Base-by-base conservation (phyloP, 23 tunicate genomes). In the Styela clava region DNA sequence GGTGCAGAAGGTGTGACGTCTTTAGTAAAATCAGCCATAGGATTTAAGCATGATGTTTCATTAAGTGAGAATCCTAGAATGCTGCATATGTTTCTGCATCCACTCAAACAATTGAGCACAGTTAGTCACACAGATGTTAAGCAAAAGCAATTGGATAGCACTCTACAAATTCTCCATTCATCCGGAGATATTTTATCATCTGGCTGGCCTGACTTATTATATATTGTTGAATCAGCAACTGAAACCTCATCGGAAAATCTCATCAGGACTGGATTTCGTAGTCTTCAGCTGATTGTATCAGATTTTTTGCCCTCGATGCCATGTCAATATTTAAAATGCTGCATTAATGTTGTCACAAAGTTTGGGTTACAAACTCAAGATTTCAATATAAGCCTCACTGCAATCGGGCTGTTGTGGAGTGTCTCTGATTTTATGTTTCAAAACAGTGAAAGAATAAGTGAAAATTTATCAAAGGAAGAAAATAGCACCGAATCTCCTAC, bases 381-480 rank as follows among this genome's bases (percentile, higher is more conserved):
- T 86, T 89, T 95, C 65, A 95, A 95, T 69, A 90, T 95, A 63
- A 89, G 95, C 73, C 74, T 95, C 33, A 95, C 99, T 62, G 92
- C 99, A 1, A 95, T 95, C 68, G 99, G 99, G 1, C 68, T 95
- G 29, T 78, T 95, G 2, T 93, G 98, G 98, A 93, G 98, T 62
- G 74, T 93, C 74, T 81, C 94, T 24, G 98, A 93, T 80, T 93
- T 78, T 73, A 93, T 93, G 86, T 83, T 79, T 34, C 93, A 87
- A 74, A 84, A 86, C 77, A 74, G 81, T 37, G 86, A 87, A 0
- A 93, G 81, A 69, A 72, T 93, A 7, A 65, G 31, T 29, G 82
- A 87, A 28, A 83, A 56, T 64, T 27, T 93, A 0, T 29, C 2
- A 16, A 27, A 80, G 30, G 85, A 35, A 26, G 29, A n/a, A 2